phyloP scores from a whole-genome alignment of 2,888 invertebrate genomes.

The Lasioglossum calceatum region DNA sequence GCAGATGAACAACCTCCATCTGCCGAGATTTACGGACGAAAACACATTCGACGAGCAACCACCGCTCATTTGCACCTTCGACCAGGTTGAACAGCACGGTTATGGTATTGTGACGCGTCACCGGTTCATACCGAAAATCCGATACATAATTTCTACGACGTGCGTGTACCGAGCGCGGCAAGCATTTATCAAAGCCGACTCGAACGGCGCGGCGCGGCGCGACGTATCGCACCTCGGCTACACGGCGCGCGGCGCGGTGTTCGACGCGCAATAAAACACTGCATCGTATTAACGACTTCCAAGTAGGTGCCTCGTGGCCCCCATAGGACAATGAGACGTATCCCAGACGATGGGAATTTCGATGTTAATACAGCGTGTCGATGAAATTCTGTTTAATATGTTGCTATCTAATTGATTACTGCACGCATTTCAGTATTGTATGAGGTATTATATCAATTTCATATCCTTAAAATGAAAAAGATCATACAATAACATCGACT shows the following conservation, averaged over 20 bases:
- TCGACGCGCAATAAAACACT: slow-evolving; percentile 42
- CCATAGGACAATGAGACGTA: slow-evolving; percentile 46
- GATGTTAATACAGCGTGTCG: too few relatives aligned
- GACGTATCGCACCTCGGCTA: slow-evolving; percentile 39
- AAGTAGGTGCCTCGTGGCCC: slow-evolving; percentile 24
- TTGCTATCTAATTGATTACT: too few relatives aligned
- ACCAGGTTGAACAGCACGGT: background rate
- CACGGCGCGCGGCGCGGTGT: slow-evolving; percentile 16
- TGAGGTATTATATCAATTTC: too few relatives aligned
- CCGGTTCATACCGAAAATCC: slow-evolving; percentile 39
- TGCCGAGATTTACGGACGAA: slow-evolving; percentile 18
- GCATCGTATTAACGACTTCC: slow-evolving; percentile 47
- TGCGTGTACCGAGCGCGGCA: slow-evolving; percentile 34
- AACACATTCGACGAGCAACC: background rate
- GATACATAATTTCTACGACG: slow-evolving; percentile 46
- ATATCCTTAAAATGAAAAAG: too few relatives aligned
- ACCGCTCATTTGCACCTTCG: slow-evolving; percentile 22
- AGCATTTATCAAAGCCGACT: slow-evolving; percentile 47
- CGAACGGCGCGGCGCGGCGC: slow-evolving; percentile 40
- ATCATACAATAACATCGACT: too few relatives aligned
- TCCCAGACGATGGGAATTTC: slow-evolving; percentile 1
- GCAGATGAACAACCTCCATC: slow-evolving; percentile 22
- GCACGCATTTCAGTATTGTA: too few relatives aligned
- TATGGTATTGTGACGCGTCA: slow-evolving; percentile 32
- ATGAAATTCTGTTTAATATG: too few relatives aligned